These are phyloP conservation scores for Leucoraja ocellata DNA, from an alignment of 2,797 vertebrate species.

Conservation along the genomic window DNA sequence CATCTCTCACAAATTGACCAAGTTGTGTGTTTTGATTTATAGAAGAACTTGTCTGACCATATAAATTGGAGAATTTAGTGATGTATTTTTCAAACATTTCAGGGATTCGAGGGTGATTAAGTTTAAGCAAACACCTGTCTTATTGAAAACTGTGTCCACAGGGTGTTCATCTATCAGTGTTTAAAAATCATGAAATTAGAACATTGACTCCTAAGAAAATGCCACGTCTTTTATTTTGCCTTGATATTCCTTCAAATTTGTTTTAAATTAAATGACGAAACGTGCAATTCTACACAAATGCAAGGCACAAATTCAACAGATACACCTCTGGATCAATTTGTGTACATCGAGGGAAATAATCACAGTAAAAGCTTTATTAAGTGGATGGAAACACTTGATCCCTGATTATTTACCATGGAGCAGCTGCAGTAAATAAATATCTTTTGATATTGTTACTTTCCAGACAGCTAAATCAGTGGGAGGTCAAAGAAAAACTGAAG, in stretches of 20 bases:
- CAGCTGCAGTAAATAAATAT: background rate
- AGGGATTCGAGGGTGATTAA: background rate
- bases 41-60: no score
- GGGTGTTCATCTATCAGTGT: background rate
- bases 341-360: background rate
- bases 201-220: background rate
- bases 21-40: no score
- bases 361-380: background rate
- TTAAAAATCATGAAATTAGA: background rate
- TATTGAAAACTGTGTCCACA: background rate
- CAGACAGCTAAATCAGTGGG: background rate
- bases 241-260: background rate
- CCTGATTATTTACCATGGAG: background rate
- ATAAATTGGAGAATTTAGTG: background rate
- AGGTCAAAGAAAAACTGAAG: background rate
- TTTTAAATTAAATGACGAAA: background rate
- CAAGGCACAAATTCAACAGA: background rate
- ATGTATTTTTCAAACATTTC: background rate
- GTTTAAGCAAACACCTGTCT: background rate
- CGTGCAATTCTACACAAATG: background rate
- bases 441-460: background rate
- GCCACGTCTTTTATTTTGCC: background rate
- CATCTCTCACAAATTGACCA: no score
- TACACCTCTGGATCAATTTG: background rate
- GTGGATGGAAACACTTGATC: background rate